Base-by-base conservation (phyloP, 1,140 invertebrate genomes). In the Scaptomyza pallida region DNA sequence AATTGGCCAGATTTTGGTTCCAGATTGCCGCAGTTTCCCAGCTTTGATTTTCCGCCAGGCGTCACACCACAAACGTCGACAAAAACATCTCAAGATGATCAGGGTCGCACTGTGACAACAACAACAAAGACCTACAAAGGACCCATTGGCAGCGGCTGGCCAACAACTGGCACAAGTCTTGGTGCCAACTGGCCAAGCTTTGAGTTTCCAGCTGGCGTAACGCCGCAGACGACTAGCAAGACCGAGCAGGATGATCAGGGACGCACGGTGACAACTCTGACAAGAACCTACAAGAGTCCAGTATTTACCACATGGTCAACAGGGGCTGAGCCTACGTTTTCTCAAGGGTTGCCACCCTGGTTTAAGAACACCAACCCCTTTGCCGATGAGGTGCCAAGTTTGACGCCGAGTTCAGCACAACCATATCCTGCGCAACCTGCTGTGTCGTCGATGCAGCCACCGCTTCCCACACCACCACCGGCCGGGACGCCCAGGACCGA, bases 241-340 rank as follows among this genome's bases (percentile, higher is more conserved):
- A 86, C 82, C 15, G 55, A 65, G 15, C n/a, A 43, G 5, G 78
- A 86, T 12, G 41, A 56, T 33, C 59, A 68, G 19, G 81, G 81
- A 23, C 50, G 48, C 5, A 81, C 48, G 1, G 35, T 88, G 12
- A 86, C 81, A 0, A 72, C 62, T 3, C 75, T 56, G 0, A 75
- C 61, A 0, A 78, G 48, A 16, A 54, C 23, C 0, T 83, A 70
- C 12, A 55, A 26, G 0, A 43, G 59, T 2, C 16, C 15, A 0
- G 0, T 70, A 0, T 23, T 30, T 10, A 37, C 3, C 19, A 44
- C 6, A 23, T 51, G 37, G 23, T 3, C 60, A 5, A 2, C 23
- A 2, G 55, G 55, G 26, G 13, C n/a, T 3, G 44, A 26, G 5
- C 23, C 4, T 3, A 44, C 37, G 0, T 41, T 3, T 69, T 2